phyloP scores from a whole-genome alignment of 2,113 vertebrate species.

The Apodemus sylvaticus region DNA sequence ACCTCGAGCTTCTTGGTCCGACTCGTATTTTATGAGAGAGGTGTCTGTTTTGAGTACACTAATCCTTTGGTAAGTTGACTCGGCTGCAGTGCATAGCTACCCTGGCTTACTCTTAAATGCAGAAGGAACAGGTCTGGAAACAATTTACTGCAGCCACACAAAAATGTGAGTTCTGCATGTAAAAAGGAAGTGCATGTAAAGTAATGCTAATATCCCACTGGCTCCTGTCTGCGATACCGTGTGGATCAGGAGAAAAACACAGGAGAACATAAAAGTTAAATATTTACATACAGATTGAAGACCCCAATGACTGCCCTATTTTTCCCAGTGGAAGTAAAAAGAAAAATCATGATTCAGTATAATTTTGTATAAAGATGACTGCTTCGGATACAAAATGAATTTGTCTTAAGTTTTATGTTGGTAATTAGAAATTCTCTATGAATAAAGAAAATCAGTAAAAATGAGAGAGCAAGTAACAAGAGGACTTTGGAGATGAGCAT shows the following conservation, averaged over 20 bases:
- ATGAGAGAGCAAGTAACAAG: neutral
- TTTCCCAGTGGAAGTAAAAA: neutral
- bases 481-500: neutral
- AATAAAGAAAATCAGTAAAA: neutral
- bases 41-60: neutral
- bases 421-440: neutral
- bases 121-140: neutral
- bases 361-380: neutral
- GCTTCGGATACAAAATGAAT: neutral
- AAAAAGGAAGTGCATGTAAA: constrained; percentile 9
- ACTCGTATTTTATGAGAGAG: neutral
- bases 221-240: neutral
- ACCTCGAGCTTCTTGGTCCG: neutral
- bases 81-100: neutral
- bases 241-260: neutral
- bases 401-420: constrained; percentile 5
- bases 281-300: neutral
- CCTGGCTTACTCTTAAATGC: neutral
- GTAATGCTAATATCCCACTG: neutral
- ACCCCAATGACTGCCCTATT: neutral
- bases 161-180: neutral
- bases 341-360: neutral
- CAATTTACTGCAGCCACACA: neutral
- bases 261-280: neutral
- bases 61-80: neutral